A percentile compares a stretch with the other conserved stretches of the same genome.
Evolutionary conservation across 2,888 invertebrate genomes (phyloP).

Genomic region (Pecten maximus): DNA sequence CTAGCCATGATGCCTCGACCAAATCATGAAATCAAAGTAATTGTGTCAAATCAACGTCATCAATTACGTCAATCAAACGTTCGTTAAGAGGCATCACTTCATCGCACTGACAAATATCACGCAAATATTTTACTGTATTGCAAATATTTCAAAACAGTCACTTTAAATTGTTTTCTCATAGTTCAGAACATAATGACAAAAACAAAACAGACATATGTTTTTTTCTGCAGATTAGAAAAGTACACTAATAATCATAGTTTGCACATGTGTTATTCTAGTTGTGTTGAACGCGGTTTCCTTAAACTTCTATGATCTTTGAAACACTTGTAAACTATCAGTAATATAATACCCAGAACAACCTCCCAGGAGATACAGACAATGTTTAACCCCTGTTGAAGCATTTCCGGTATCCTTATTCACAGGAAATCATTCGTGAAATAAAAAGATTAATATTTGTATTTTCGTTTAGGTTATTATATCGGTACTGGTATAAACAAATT

Average conservation of each 20-base stretch:
- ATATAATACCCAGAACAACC: neutral
- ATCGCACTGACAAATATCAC: too few relatives aligned
- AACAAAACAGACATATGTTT: neutral
- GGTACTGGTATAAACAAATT: too few relatives aligned
- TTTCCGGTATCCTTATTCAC: neutral
- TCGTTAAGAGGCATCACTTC: too few relatives aligned
- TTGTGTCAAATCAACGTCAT: too few relatives aligned
- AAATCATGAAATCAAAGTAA: too few relatives aligned
- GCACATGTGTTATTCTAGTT: neutral
- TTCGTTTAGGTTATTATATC: too few relatives aligned
- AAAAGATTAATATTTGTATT: neutral
- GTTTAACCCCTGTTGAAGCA: neutral
- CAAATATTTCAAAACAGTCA: neutral
- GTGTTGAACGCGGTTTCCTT: neutral
- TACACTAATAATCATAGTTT: neutral
- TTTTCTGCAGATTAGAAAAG: neutral
- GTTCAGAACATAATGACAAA: neutral
- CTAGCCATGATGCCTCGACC: too few relatives aligned
- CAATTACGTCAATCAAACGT: too few relatives aligned
- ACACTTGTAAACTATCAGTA: slow-evolving; percentile 21
- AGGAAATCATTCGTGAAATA: neutral
- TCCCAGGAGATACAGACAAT: neutral
- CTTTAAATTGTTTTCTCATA: neutral
- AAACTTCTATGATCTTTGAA: slow-evolving; percentile 7
- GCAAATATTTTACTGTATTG: too few relatives aligned